Evolutionary conservation across 2,797 vertebrate species (phyloP).

Genomic region (Steatocranus sp.): DNA sequence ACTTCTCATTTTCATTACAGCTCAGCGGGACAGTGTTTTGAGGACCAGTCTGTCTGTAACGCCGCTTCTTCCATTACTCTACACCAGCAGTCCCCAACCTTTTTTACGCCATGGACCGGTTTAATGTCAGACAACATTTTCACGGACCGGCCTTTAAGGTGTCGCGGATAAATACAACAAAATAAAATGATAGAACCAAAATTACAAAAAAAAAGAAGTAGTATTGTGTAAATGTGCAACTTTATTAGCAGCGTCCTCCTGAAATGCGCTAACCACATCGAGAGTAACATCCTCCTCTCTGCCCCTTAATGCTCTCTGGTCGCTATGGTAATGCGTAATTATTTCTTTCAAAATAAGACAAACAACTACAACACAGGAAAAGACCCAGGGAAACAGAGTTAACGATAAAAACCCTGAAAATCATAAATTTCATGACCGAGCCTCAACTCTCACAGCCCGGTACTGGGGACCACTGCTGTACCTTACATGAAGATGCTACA

Average conservation of each 20-base stretch:
- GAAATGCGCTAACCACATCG: background rate
- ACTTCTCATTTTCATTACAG: background rate
- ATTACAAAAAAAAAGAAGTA: background rate
- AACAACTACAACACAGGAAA: background rate
- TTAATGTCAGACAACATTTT: background rate
- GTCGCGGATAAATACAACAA: background rate
- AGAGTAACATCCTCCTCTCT: background rate
- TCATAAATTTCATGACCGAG: accelerated
- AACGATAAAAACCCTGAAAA: background rate
- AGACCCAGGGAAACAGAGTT: background rate
- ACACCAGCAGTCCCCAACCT: background rate
- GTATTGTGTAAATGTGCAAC: background rate
- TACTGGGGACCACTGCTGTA: background rate
- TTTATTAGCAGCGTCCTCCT: background rate
- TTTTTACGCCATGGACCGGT: background rate
- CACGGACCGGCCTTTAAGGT: background rate
- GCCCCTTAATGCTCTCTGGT: background rate
- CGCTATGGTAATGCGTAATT: background rate
- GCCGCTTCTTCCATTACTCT: background rate
- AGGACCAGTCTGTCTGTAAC: background rate
- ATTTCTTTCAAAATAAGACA: background rate
- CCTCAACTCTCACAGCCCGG: background rate
- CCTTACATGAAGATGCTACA: background rate
- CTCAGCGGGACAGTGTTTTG: background rate
- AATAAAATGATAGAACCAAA: background rate